Percentiles rank a stretch among this genome's conserved stretches.
These are phyloP conservation scores for Hassar affinis DNA, from an alignment of 2,113 vertebrate genomes.

Conservation along the genomic window DNA sequence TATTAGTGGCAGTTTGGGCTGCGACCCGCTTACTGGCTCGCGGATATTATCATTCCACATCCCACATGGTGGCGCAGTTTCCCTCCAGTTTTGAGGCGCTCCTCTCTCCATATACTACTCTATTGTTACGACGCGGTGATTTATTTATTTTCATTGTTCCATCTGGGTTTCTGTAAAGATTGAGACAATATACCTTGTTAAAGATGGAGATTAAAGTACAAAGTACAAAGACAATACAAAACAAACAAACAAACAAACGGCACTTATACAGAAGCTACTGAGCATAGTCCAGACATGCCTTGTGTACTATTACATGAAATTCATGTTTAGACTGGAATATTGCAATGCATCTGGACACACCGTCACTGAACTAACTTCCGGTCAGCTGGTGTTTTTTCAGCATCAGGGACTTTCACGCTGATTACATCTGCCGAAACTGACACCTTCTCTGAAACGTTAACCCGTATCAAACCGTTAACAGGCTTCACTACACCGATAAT, in stretches of 20 bases:
- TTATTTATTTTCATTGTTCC: no score
- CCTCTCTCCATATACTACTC: no score
- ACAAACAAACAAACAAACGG: not conserved
- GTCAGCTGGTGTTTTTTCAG: not conserved
- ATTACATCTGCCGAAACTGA: not conserved
- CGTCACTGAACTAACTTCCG: not conserved
- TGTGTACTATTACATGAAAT: not conserved
- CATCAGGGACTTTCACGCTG: not conserved
- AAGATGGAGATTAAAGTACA: no score
- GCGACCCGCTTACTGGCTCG: no score
- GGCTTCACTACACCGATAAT: no score
- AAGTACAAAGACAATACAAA: not conserved
- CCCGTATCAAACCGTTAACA: no score
- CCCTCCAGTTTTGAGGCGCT: not conserved
- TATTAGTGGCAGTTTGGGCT: not conserved
- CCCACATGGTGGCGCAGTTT: slow-evolving; percentile 2
- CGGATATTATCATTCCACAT: no score
- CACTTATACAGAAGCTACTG: not conserved
- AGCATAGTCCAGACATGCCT: not conserved
- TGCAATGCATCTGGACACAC: not conserved
- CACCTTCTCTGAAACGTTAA: no score
- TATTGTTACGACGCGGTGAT: no score
- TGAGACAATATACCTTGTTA: not conserved
- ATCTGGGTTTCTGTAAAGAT: not conserved
- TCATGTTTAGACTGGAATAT: not conserved